Percentiles rank a stretch among this genome's conserved stretches.
Conservation (phyloP, 2,113 vertebrate genomes). For the Stigmatopora argus region DNA sequence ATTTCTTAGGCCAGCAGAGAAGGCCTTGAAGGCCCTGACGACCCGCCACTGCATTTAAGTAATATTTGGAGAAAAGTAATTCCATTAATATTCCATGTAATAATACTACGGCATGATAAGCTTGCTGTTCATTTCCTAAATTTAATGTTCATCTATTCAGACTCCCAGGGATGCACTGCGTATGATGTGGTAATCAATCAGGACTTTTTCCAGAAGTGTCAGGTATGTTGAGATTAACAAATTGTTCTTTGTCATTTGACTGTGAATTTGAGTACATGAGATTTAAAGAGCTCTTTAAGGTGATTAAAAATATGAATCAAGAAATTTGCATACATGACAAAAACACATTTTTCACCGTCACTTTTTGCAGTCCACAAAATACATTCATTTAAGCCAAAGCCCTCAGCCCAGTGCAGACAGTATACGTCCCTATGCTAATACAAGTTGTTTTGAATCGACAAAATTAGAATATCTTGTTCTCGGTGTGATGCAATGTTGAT, state of each 20-base stretch:
- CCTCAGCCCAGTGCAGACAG: too few relatives aligned
- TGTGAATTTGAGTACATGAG: too few relatives aligned
- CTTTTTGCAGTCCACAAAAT: background rate
- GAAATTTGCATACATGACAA: too few relatives aligned
- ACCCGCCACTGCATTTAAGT: background rate
- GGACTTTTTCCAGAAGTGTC: conserved; percentile 78
- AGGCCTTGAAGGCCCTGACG: too few relatives aligned
- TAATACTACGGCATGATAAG: background rate
- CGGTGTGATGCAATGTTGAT: background rate
- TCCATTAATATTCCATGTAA: background rate
- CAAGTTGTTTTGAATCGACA: background rate
- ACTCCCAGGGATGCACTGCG: conserved; percentile 76
- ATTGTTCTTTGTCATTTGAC: too few relatives aligned
- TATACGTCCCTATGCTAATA: background rate
- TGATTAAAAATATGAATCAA: too few relatives aligned
- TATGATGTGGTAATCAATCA: conserved; percentile 84
- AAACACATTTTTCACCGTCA: too few relatives aligned
- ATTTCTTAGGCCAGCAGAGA: too few relatives aligned
- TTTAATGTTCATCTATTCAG: conserved; percentile 17
- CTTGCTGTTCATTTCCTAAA: background rate
- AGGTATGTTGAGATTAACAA: conserved; percentile 53
- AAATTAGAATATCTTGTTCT: background rate
- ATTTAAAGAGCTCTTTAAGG: too few relatives aligned
- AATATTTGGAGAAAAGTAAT: background rate
- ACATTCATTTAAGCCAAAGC: too few relatives aligned